Percentiles rank a stretch among this genome's conserved stretches.
These are phyloP conservation scores for Heliocidaris tuberculata DNA, from an alignment of 35 echinoderm and acorn worm species.

Conservation along the genomic window DNA sequence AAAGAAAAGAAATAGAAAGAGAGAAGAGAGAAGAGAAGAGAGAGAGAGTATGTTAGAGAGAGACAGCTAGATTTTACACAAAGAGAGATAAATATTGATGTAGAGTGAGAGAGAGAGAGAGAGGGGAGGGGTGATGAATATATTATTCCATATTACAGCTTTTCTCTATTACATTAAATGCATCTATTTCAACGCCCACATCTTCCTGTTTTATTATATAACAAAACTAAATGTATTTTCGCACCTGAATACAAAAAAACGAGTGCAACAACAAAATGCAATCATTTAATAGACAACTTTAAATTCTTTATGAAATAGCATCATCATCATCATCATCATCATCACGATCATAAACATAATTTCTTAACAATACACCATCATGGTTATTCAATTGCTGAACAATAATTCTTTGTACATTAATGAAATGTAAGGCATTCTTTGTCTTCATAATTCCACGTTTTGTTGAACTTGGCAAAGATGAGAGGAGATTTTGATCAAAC, in stretches of 20 bases:
- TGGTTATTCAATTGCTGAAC: not conserved
- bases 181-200: not conserved
- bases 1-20: no score
- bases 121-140: not conserved
- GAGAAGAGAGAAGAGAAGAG: no score
- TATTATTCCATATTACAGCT: not conserved
- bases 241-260: not conserved
- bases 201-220: no score
- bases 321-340: not conserved
- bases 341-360: not conserved
- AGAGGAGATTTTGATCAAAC: not conserved
- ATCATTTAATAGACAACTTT: no score
- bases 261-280: not conserved
- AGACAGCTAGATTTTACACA: no score
- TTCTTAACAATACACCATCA: not conserved
- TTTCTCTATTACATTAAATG: not conserved
- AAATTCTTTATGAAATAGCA: not conserved
- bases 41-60: no score
- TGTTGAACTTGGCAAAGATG: not conserved
- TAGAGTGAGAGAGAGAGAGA: not conserved
- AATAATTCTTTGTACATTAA: not conserved
- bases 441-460: not conserved
- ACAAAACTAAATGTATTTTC: not conserved
- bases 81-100: no score
- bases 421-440: not conserved